Evolutionary conservation across 1,140 invertebrate species (phyloP), one percentile per base, ranked within the genome.

Genomic region (Zaprionus africanus): DNA sequence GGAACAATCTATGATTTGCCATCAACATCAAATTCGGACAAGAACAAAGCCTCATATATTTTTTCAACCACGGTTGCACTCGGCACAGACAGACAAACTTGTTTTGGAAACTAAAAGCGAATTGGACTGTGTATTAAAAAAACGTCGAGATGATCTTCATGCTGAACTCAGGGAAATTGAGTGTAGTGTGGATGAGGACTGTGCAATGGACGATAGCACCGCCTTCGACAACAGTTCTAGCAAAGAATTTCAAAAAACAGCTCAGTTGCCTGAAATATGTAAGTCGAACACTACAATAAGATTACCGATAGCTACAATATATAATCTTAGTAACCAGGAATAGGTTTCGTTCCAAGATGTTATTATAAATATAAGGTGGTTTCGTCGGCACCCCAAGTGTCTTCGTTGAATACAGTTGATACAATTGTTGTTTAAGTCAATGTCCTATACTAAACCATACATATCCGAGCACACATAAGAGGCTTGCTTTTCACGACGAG

Each of bases 11-110:
- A 97, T 97, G 66, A 95, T 95, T 77, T 95, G 95, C 36, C 94
- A 98, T 24, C 94, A 95, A 22, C 96, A 96, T 91, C 99, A 97
- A 86, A 98, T 99, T 79, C 94, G 96, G 91, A 99, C 98, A 1
- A 97, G 96, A 93, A 93, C 96, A 1, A 97, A 97, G 88, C 98
- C 98, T 28, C 94, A 95, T 54, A 95, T 99, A 64, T 98, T 97
- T 93, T 99, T 96, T 94, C 88, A 97, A 82, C 98, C 98, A 9
- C 97, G 75, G 17, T 54, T 60, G 2, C 79, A 82, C 49, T 64
- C 76, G 4, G 11, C 43, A 0, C 59, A 59, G 11, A 90, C 82
- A 9, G 81, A 90, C 46, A 85, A 82, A 7, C 53, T 90, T 13
- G 26, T 78, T 13, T 41, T 43, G n/a, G 76, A 90, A 70, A 76